Percentiles rank a stretch among this genome's conserved stretches.
phyloP scores from a whole-genome alignment of 2,888 invertebrate species.

The Adelognathus sp. region DNA sequence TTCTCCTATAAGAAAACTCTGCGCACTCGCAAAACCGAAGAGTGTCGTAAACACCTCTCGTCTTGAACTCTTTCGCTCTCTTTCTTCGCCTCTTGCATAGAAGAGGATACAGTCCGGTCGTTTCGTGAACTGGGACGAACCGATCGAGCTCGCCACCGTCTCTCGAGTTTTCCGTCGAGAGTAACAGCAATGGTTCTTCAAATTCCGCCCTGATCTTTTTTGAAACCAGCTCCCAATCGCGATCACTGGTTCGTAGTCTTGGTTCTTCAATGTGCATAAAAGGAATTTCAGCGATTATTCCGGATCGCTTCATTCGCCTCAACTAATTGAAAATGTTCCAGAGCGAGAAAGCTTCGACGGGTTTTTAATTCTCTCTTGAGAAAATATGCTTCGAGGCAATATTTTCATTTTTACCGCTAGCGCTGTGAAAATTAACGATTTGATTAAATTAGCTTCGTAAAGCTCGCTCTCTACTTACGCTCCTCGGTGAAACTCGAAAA shows the following conservation, averaged over 20 bases:
- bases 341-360: not conserved
- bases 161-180: not conserved
- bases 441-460: not conserved
- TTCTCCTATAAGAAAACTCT: conserved; percentile 3
- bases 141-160: not conserved
- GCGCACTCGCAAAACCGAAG: conserved; percentile 21
- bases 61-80: conserved; percentile 9
- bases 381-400: not conserved
- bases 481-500: not conserved
- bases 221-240: conserved; percentile 1
- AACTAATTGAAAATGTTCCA: not conserved
- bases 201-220: not conserved
- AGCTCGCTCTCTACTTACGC: too few species aligned
- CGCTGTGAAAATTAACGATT: not conserved
- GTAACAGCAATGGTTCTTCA: conserved; percentile 14
- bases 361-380: too few species aligned
- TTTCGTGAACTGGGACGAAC: conserved; percentile 15
- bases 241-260: not conserved
- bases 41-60: conserved; percentile 37
- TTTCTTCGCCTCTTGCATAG: not conserved
- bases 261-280: not conserved
- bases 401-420: not conserved
- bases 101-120: not conserved
- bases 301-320: not conserved
- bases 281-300: not conserved